Base-by-base conservation (phyloP, 2,888 invertebrate genomes). In the Nemoura dubitans region DNA sequence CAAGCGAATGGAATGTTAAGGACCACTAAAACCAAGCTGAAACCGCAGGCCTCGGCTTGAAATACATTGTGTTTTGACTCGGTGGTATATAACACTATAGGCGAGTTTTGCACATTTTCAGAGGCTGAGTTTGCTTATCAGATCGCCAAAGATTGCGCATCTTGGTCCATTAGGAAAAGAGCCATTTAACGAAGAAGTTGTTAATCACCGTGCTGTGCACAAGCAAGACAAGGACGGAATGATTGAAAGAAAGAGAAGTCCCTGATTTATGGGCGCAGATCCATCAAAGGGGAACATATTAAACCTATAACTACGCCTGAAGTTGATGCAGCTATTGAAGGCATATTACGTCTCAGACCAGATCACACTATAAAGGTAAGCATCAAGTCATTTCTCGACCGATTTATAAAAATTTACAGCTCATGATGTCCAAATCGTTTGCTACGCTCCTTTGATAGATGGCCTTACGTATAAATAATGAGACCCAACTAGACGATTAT, bases 231-330 rank as follows among this genome's bases (percentile, higher is more conserved):
- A 28, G 29, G 82, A 82, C 5, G 16, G 29, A 82, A 28, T 14
- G 30, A 29, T 7, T 28, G 30, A 82, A 21, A 82, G 82, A 82
- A 36, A 82, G 82, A 30, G 36, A 82, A 10, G 36, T 5, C 5
- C 6, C 36, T 82, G 82, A 82, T 82, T 82, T 82, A 82, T 82
- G 36, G 6, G 25, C 25, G 21, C 82, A 3, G 29, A 82, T 82
- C 82, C 36, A 82, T 82, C 82, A 82, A 29, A 28, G 27, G 28
- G 78, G 0, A 78, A 78, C 26, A 78, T 78, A 78, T 78, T 28
- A 78, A 26, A 78, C 78, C 78, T 78, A 78, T 10, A 59, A 59
- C 59, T 59, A 59, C 14, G 59, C 59, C 21, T 59, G 59, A 21
- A 59, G 59, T 59, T 21, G 59, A 59, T 59, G 59, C 59, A n/a